A percentile compares a stretch with the other conserved stretches of the same genome.
Evolutionary conservation across 2,113 vertebrate genomes (phyloP).

Genomic region (Cebus imitator): DNA sequence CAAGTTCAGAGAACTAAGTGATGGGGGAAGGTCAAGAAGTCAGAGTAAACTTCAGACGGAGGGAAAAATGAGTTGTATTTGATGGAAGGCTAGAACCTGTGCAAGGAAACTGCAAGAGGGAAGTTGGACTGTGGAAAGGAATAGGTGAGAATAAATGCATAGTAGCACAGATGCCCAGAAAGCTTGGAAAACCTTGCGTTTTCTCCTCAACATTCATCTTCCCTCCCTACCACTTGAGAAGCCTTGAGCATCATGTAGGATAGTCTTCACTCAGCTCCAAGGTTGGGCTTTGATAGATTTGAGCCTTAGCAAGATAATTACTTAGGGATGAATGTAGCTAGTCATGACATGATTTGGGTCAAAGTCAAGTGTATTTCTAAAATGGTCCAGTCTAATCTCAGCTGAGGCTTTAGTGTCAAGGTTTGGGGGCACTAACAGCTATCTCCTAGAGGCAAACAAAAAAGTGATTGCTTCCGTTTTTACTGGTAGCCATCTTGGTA

Average conservation of each 20-base stretch:
- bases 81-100: not conserved
- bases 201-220: not conserved
- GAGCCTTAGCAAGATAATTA: not conserved
- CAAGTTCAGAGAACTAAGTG: not conserved
- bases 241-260: not conserved
- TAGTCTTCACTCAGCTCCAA: not conserved
- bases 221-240: not conserved
- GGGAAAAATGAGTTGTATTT: not conserved
- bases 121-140: not conserved
- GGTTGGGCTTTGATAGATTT: not conserved
- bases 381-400: not conserved
- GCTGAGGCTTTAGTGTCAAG: not conserved
- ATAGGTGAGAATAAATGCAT: not conserved
- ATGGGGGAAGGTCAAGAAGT: not conserved
- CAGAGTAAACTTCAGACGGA: not conserved
- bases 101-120: not conserved
- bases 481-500: not conserved
- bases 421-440: not conserved
- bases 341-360: not conserved
- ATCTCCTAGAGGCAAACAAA: not conserved
- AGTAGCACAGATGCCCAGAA: not conserved
- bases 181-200: not conserved
- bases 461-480: not conserved
- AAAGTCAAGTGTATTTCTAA: not conserved
- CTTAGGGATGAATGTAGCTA: not conserved